A percentile compares a stretch with the other conserved stretches of the same genome.
Conservation (phyloP, 2,113 vertebrate species). For the Bucco capensis region DNA sequence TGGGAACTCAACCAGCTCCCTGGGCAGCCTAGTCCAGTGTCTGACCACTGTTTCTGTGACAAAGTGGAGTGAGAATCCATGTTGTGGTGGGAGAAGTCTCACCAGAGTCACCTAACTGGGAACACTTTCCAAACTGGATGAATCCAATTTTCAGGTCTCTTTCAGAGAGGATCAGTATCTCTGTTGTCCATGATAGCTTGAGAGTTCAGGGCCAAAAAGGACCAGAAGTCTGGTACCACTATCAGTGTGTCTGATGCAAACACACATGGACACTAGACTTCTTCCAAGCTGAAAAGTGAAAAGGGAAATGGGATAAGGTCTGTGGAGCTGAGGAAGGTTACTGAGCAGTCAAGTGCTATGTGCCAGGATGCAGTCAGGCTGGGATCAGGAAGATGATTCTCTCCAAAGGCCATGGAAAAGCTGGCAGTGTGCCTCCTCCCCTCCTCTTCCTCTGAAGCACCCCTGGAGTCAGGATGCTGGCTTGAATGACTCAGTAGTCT, state of each 20-base stretch:
- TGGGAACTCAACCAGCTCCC: too few relatives aligned
- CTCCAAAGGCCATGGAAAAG: not conserved
- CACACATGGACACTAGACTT: not conserved
- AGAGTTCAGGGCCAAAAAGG: not conserved
- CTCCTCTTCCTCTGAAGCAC: conserved; percentile 52
- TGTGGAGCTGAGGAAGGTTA: not conserved
- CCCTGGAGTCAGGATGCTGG: conserved; percentile 46
- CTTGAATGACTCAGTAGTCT: conserved; percentile 52
- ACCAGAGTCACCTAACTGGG: not conserved
- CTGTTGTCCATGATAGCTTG: not conserved
- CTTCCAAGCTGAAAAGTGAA: not conserved
- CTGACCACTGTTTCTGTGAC: too few relatives aligned
- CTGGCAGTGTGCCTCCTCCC: not conserved
- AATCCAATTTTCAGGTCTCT: not conserved
- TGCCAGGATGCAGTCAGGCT: accelerated
- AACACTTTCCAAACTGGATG: not conserved
- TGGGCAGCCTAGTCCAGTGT: too few relatives aligned
- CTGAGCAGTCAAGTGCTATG: not conserved
- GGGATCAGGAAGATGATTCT: not conserved
- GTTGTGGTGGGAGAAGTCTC: not conserved
- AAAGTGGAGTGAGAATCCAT: too few relatives aligned
- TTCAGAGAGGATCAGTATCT: not conserved
- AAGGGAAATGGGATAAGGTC: not conserved
- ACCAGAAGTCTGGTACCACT: not conserved
- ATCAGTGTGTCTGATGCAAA: not conserved